phyloP scores from a whole-genome alignment of 2,888 invertebrate species.

The Dasypogon diadema region DNA sequence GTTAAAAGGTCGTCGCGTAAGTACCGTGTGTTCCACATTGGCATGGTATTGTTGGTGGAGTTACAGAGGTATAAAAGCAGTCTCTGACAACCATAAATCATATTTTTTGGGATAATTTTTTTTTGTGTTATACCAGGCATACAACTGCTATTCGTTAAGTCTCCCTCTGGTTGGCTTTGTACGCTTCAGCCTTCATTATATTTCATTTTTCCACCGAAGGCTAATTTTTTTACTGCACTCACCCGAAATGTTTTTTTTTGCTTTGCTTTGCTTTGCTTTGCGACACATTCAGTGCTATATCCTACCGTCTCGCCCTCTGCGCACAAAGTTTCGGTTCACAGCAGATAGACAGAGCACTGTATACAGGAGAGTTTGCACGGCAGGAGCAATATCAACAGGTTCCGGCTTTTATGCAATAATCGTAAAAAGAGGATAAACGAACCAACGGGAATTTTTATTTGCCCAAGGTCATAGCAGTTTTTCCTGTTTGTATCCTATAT shows the following conservation, averaged over 20 bases:
- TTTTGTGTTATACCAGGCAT: slow-evolving; percentile 8
- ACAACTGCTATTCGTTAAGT: slow-evolving; percentile 53
- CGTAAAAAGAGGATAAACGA: slow-evolving; percentile 51
- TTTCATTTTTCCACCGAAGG: slow-evolving; percentile 56
- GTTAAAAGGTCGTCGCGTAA: slow-evolving; percentile 37
- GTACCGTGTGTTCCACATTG: neutral
- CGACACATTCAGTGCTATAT: slow-evolving; percentile 43
- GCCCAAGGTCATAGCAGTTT: slow-evolving; percentile 51
- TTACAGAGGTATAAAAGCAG: slow-evolving; percentile 46
- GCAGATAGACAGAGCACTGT: neutral
- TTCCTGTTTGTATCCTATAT: slow-evolving; percentile 33
- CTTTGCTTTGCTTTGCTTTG: slow-evolving; percentile 20
- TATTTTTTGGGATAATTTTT: slow-evolving; percentile 54
- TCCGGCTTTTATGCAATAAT: slow-evolving; percentile 53
- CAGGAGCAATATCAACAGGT: slow-evolving; percentile 56
- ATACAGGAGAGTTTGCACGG: slow-evolving; percentile 50
- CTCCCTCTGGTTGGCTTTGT: slow-evolving; percentile 41
- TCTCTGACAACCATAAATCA: slow-evolving; percentile 54
- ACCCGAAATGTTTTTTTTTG: slow-evolving; percentile 20
- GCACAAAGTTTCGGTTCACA: too few relatives aligned
- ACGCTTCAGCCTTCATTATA: slow-evolving; percentile 55
- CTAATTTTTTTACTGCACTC: slow-evolving; percentile 51
- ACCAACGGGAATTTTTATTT: slow-evolving; percentile 52
- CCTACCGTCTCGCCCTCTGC: neutral
- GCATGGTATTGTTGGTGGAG: slow-evolving; percentile 7